Evolutionary conservation across 2,888 invertebrate species (phyloP).

Genomic region (Sepiola atlantica): DNA sequence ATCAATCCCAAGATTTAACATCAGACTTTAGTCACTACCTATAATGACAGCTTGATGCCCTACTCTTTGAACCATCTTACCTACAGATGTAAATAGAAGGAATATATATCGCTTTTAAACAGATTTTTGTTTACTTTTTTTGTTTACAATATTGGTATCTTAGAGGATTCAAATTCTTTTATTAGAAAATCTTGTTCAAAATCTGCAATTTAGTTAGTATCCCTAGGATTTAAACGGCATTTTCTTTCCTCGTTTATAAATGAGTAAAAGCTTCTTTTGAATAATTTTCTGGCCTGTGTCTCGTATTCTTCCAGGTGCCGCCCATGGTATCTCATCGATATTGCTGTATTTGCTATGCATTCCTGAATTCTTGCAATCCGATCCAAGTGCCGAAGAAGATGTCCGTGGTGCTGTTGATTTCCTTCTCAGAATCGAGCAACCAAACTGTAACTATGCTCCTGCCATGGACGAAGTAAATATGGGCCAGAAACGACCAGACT

Average conservation of each 20-base stretch:
- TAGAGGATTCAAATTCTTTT: too few species aligned
- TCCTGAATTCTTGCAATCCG: conserved; percentile 78
- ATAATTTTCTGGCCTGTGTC: neutral
- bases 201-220: neutral
- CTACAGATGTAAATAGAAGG: too few species aligned
- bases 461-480: conserved; percentile 83
- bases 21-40: too few species aligned
- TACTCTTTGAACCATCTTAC: too few species aligned
- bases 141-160: too few species aligned
- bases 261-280: neutral
- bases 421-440: conserved; percentile 81
- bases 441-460: conserved; percentile 85
- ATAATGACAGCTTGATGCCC: too few species aligned
- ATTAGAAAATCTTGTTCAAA: too few species aligned
- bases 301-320: conserved; percentile 75
- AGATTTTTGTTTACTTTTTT: too few species aligned
- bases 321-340: conserved; percentile 81
- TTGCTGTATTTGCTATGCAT: conserved; percentile 81
- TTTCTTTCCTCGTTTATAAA: neutral
- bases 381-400: conserved; percentile 78
- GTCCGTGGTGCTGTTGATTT: conserved; percentile 82
- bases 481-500: conserved; percentile 64
- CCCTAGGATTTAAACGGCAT: neutral
- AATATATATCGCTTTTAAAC: too few species aligned
- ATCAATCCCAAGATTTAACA: too few species aligned